Evolutionary conservation across 2,888 invertebrate species (phyloP).

Genomic region (Mimachlamys varia): DNA sequence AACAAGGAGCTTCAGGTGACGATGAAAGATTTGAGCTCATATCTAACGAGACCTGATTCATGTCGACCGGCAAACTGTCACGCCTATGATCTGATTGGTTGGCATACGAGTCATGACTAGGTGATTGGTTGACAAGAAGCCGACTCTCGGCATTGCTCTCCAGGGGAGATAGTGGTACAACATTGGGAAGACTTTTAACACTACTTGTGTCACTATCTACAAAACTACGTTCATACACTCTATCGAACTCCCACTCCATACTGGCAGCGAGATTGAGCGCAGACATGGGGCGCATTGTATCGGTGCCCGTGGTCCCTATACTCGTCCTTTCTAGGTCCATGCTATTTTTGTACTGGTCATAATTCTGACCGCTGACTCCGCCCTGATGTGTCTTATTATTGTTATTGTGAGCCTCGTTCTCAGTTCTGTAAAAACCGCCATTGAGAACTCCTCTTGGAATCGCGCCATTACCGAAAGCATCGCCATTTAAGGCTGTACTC

Average conservation of each 20-base stretch:
- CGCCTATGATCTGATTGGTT: neutral
- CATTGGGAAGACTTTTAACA: slow-evolving; percentile 47
- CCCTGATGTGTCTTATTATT: slow-evolving; percentile 38
- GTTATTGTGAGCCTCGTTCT: slow-evolving; percentile 29
- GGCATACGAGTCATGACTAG: neutral
- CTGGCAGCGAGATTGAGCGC: slow-evolving; percentile 75
- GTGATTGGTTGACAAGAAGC: neutral
- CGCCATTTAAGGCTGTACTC: slow-evolving; percentile 41
- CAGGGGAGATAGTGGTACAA: neutral
- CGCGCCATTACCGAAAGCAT: slow-evolving; percentile 42
- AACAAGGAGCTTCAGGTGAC: neutral
- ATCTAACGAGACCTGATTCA: slow-evolving; percentile 9
- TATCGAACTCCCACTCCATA: slow-evolving; percentile 73
- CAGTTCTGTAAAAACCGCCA: slow-evolving; percentile 49
- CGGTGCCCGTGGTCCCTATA: slow-evolving; percentile 53
- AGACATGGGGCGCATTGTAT: slow-evolving; percentile 69
- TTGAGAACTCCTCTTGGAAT: slow-evolving; percentile 39
- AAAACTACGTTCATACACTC: slow-evolving; percentile 61
- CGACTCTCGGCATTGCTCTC: neutral
- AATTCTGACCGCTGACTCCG: slow-evolving; percentile 37
- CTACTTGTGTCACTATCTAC: slow-evolving; percentile 38
- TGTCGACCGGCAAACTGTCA: neutral
- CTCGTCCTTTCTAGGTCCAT: slow-evolving; percentile 53
- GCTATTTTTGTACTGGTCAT: slow-evolving; percentile 53
- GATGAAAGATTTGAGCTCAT: slow-evolving; percentile 13